Evolutionary conservation across 35 echinoderm and acorn worm genomes (phyloP).

Genomic region (Stichopus chloronotus): DNA sequence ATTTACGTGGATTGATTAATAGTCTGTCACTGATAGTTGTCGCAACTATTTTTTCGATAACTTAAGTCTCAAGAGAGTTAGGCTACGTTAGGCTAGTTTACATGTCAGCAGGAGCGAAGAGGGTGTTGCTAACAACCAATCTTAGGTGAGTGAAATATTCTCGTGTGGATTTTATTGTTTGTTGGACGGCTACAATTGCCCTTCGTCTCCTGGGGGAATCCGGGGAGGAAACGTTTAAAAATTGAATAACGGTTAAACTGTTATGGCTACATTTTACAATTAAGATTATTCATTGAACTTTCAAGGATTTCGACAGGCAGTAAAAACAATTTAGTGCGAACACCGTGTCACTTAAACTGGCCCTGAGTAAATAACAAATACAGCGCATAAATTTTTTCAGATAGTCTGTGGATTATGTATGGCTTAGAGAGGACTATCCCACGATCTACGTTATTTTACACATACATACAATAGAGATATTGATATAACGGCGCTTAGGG

Average conservation of each 20-base stretch:
- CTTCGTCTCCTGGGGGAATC: background rate
- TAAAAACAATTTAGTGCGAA: background rate
- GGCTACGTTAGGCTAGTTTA: conserved; percentile 40
- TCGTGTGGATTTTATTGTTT: conserved; percentile 47
- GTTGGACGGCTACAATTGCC: conserved; percentile 25
- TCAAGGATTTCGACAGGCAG: conserved; percentile 31
- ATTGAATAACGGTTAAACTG: conserved; percentile 27
- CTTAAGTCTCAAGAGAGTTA: conserved; percentile 36
- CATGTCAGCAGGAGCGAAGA: conserved; percentile 21
- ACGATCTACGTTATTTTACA: too few species aligned
- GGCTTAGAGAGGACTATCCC: too few species aligned
- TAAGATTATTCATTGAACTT: conserved; percentile 22
- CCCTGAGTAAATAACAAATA: conserved; percentile 18
- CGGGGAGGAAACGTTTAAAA: conserved; percentile 22
- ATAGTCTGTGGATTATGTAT: background rate
- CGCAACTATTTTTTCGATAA: conserved; percentile 43
- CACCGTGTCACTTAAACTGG: background rate
- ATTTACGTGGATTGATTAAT: conserved; percentile 47
- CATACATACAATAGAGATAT: too few species aligned
- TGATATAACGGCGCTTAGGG: too few species aligned
- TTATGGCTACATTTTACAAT: conserved; percentile 28
- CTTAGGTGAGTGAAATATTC: conserved; percentile 15
- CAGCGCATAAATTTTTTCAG: background rate
- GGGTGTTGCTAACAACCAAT: background rate
- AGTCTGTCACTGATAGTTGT: conserved; percentile 38